Percentiles rank a stretch among this genome's conserved stretches.
Conservation (phyloP, 1,140 invertebrate genomes). For the Idris sp. region DNA sequence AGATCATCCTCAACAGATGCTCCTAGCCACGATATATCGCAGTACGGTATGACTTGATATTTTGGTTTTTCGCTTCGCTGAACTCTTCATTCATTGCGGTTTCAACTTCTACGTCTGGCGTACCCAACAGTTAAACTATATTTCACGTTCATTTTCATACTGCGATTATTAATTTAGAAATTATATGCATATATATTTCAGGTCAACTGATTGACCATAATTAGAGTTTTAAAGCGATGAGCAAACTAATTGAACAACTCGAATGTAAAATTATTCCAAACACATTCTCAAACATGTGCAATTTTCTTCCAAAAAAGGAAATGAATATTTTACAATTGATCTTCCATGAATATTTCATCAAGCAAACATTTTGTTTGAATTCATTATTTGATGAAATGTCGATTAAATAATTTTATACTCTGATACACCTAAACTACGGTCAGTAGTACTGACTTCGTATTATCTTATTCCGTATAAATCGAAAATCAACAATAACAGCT, state of each 20-base stretch:
- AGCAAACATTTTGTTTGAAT: no score
- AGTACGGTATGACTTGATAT: slow-evolving; percentile 43
- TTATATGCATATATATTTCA: no score
- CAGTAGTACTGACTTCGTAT: slow-evolving; percentile 12
- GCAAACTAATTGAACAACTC: no score
- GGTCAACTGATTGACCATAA: slow-evolving; percentile 4
- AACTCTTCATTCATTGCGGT: slow-evolving; percentile 55
- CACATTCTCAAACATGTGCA: no score
- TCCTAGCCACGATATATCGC: slow-evolving; percentile 48
- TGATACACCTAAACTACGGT: neutral
- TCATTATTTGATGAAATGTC: no score
- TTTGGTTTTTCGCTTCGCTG: slow-evolving; percentile 56
- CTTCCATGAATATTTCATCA: neutral
- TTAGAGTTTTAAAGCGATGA: no score
- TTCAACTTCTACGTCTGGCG: slow-evolving; percentile 22
- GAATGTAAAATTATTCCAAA: no score
- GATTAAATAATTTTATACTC: neutral
- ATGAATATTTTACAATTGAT: no score
- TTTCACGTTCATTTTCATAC: slow-evolving; percentile 32
- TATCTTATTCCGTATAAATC: slow-evolving; percentile 20
- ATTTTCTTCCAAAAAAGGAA: no score
- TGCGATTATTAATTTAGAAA: slow-evolving; percentile 11
- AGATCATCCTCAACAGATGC: slow-evolving; percentile 54
- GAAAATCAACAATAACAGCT: slow-evolving; percentile 27
- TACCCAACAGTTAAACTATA: slow-evolving; percentile 8